Conservation (phyloP, 2,113 vertebrate genomes). For the Neotoma lepida region DNA sequence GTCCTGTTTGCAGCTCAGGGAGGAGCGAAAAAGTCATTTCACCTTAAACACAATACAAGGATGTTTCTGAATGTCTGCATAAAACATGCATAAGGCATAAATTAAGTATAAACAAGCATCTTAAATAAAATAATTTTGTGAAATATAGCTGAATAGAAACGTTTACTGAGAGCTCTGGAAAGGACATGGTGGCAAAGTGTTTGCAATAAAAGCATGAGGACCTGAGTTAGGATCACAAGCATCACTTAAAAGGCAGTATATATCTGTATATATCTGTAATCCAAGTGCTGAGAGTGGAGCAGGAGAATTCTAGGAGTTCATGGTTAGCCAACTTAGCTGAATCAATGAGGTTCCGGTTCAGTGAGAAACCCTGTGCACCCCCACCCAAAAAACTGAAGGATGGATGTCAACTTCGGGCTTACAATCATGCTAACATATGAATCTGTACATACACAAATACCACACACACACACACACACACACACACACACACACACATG, state of each 20-base stretch:
- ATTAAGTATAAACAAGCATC: not conserved
- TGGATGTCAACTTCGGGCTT: not conserved
- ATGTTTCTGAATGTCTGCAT: not conserved
- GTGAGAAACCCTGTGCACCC: not conserved
- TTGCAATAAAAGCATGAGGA: not conserved
- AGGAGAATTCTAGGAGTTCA: not conserved
- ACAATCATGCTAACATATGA: not conserved
- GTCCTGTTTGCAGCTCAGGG: not conserved
- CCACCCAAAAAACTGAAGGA: not conserved
- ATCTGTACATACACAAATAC: not conserved
- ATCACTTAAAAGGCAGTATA: not conserved
- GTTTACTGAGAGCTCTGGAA: not conserved
- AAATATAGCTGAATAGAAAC: not conserved
- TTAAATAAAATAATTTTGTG: constrained; percentile 18
- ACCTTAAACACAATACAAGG: not conserved
- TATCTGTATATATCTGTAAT: not conserved
- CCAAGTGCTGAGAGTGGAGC: not conserved
- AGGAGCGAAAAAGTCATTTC: not conserved
- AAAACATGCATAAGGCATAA: constrained; percentile 7
- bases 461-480: not conserved
- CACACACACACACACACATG: not conserved
- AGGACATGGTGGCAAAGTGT: not conserved
- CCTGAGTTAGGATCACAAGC: not conserved
- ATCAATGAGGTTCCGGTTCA: not conserved
- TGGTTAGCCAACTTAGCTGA: not conserved